A percentile compares a stretch with the other conserved stretches of the same genome.
These are phyloP conservation scores for Pedicia rivosa DNA, from an alignment of 2,888 invertebrate species.

Conservation along the genomic window DNA sequence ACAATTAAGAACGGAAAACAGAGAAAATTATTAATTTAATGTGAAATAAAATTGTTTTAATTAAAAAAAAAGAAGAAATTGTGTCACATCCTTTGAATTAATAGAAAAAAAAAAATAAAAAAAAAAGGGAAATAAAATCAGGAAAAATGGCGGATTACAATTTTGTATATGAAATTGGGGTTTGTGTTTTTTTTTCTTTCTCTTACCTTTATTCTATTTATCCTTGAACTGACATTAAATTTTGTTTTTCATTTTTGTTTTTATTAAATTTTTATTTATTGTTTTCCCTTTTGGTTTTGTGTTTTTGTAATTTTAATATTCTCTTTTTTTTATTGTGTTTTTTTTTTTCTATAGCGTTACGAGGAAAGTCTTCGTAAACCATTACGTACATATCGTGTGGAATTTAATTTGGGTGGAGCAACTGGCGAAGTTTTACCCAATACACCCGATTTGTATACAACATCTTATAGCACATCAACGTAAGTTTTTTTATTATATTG, in stretches of 20 bases:
- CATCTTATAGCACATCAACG: conserved; percentile 30
- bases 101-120: not conserved
- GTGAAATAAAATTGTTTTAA: too few species aligned
- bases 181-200: conserved; percentile 25
- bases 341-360: conserved; percentile 25
- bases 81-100: too few species aligned
- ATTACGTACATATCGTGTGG: conserved; percentile 30
- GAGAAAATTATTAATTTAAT: not conserved
- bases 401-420: conserved; percentile 21
- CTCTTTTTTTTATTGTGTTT: too few species aligned
- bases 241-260: conserved; percentile 7
- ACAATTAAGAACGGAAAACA: not conserved
- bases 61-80: too few species aligned
- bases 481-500: conserved; percentile 17
- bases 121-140: not conserved
- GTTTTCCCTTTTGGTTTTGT: too few species aligned
- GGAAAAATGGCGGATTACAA: conserved; percentile 35
- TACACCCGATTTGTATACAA: conserved; percentile 22
- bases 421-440: conserved; percentile 18
- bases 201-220: not conserved
- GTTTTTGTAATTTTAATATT: conserved; percentile 7
- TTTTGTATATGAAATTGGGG: conserved; percentile 51
- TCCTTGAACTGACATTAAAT: not conserved
- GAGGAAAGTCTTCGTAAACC: conserved; percentile 32
- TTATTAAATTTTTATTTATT: conserved; percentile 3